These are phyloP conservation scores for Polypedilum vanderplanki DNA, from an alignment of 1,140 invertebrate genomes.

Conservation along the genomic window DNA sequence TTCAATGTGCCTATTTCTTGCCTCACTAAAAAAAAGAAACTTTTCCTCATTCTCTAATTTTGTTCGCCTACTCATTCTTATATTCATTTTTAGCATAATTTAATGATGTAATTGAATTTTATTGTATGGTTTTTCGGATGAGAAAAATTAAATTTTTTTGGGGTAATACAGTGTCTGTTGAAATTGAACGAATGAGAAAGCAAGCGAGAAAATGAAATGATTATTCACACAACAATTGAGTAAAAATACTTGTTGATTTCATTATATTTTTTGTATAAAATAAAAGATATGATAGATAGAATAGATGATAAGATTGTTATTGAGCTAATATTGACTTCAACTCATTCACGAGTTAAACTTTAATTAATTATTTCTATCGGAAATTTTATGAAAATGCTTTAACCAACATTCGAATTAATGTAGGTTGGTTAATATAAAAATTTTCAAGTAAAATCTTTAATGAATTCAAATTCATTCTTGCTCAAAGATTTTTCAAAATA, in stretches of 20 bases:
- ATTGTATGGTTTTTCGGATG: constrained; percentile 5
- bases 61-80: no score
- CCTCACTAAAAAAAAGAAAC: not conserved
- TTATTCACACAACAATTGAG: constrained; percentile 11
- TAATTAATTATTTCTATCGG: not conserved
- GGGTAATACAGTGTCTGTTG: not conserved
- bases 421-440: no score
- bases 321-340: constrained; percentile 5
- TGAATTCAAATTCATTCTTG: no score
- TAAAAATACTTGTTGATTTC: not conserved
- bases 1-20: constrained; percentile 19
- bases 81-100: not conserved
- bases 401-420: no score
- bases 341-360: not conserved
- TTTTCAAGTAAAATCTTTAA: no score
- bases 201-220: not conserved
- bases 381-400: not conserved
- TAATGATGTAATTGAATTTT: constrained; percentile 20
- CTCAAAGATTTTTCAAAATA: not conserved
- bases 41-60: not conserved
- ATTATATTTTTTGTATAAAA: not conserved
- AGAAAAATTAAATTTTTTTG: not conserved
- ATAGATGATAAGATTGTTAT: not conserved
- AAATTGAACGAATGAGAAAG: not conserved
- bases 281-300: no score